Evolutionary conservation across 2,888 invertebrate genomes (phyloP).

Genomic region (Cantharis lateralis): DNA sequence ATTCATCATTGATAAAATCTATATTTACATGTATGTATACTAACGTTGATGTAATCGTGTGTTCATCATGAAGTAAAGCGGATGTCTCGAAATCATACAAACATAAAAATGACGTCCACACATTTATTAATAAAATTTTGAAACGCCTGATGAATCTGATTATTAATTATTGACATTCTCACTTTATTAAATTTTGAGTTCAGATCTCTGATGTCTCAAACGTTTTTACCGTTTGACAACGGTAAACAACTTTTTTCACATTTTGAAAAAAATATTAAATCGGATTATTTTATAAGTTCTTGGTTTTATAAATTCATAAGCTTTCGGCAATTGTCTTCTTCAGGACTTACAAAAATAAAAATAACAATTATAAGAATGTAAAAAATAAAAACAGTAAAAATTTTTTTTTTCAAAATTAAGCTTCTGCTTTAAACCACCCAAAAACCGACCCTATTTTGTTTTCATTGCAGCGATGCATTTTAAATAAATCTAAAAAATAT

Average conservation of each 20-base stretch:
- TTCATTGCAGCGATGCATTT: not conserved
- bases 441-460: not conserved
- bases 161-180: not conserved
- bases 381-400: not conserved
- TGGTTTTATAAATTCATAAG: not conserved
- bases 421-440: not conserved
- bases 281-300: not conserved
- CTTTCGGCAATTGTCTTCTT: no score
- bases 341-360: no score
- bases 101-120: not conserved
- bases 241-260: not conserved
- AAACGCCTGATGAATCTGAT: not conserved
- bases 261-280: not conserved
- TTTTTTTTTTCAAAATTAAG: not conserved
- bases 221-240: not conserved
- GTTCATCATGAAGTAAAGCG: not conserved
- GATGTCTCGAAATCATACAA: not conserved
- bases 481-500: not conserved
- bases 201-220: no score
- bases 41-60: not conserved
- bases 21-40: not conserved
- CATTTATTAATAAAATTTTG: not conserved
- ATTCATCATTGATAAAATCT: not conserved
- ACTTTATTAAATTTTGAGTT: no score
- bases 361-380: not conserved